These are phyloP conservation scores for Chirona hameri DNA, from an alignment of 2,888 invertebrate species.

Conservation along the genomic window DNA sequence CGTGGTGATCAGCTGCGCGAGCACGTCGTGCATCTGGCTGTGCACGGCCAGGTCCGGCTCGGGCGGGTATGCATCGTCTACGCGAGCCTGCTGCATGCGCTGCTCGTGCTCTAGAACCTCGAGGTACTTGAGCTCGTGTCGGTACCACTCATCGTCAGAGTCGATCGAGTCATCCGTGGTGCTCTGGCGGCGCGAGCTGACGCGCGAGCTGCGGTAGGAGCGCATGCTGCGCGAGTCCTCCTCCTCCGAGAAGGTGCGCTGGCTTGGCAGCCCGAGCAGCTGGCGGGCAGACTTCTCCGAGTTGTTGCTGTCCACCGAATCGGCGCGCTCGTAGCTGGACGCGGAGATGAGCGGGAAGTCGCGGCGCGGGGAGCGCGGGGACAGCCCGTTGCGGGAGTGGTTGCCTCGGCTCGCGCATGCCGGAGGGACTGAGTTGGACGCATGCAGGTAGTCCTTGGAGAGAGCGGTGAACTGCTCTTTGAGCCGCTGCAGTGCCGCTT, in stretches of 20 bases:
- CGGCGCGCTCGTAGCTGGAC: constrained; percentile 31
- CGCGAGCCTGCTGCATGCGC: constrained; percentile 40
- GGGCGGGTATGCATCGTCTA: constrained; percentile 46
- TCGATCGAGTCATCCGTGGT: constrained; percentile 80
- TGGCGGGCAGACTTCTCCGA: constrained; percentile 1
- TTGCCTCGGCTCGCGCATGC: not conserved
- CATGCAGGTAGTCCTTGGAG: constrained; percentile 27
- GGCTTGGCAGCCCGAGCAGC: constrained; percentile 40
- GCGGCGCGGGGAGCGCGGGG: constrained; percentile 9
- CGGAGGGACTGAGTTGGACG: not conserved
- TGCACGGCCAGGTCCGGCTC: constrained; percentile 67
- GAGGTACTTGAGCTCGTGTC: constrained; percentile 78
- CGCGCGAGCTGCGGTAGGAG: constrained; percentile 79
- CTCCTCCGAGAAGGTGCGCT: constrained; percentile 51
- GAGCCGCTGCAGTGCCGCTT: not conserved
- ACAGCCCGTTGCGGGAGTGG: not conserved
- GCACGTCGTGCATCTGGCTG: constrained; percentile 73
- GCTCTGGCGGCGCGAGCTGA: constrained; percentile 81
- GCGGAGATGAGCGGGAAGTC: not conserved
- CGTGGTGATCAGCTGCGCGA: constrained; percentile 58
- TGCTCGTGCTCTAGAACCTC: constrained; percentile 71
- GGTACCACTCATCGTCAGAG: constrained; percentile 90
- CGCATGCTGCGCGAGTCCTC: constrained; percentile 83
- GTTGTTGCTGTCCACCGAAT: constrained; percentile 6
- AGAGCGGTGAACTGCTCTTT: not conserved